phyloP scores from a whole-genome alignment of 2,797 vertebrate genomes.

The Mormyrus hasselquistii region DNA sequence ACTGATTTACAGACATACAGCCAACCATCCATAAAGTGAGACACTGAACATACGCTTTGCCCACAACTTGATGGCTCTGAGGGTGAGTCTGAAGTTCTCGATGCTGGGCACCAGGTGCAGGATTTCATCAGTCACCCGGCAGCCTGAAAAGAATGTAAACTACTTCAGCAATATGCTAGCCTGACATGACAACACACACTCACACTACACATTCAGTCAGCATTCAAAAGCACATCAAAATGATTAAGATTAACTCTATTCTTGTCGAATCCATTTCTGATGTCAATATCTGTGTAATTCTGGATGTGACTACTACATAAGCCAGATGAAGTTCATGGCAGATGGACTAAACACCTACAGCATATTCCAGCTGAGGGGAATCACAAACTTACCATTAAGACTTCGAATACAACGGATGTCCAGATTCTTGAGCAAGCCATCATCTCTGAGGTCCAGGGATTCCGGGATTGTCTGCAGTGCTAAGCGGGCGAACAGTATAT shows the following conservation, averaged over 20 bases:
- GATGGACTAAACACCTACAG: background rate
- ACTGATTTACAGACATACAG: background rate
- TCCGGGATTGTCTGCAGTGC: slow-evolving; percentile 75
- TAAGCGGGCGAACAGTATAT: slow-evolving; percentile 81
- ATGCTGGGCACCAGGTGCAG: slow-evolving; percentile 81
- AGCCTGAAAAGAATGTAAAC: slow-evolving; percentile 56
- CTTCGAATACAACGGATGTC: slow-evolving; percentile 80
- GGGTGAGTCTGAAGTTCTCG: slow-evolving; percentile 79
- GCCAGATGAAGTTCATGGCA: background rate
- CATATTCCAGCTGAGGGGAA: background rate
- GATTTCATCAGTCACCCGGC: slow-evolving; percentile 85
- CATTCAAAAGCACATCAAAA: background rate
- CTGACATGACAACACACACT: background rate
- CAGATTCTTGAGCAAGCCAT: slow-evolving; percentile 73
- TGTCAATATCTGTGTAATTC: background rate
- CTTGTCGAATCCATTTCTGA: background rate
- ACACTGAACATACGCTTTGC: slow-evolving; percentile 76
- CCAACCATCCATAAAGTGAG: background rate
- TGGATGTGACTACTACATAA: background rate
- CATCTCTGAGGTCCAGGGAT: slow-evolving; percentile 75
- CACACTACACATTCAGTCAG: slow-evolving; percentile 41
- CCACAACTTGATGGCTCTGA: slow-evolving; percentile 88
- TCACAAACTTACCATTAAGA: slow-evolving; percentile 68
- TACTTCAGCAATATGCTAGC: background rate
- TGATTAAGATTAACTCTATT: background rate